Base-by-base conservation (phyloP, 2,797 vertebrate species). In the Pangasius mekongensis region DNA sequence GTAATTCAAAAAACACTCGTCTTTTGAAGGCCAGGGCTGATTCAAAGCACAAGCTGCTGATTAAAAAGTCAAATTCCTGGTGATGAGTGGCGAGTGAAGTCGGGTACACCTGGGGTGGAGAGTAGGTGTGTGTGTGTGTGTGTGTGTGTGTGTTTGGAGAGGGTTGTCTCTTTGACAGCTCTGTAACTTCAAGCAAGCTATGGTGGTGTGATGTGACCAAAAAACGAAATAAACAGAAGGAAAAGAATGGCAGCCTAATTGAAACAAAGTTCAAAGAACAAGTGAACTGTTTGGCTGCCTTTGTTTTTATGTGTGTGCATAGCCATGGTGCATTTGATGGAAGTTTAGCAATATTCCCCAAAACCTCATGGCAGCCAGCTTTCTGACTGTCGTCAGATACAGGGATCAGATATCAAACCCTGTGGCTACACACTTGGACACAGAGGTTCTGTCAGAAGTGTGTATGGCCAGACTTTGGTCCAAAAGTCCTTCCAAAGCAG, bases 121-220 rank as follows among this genome's bases (percentile, higher is more conserved):
- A 78, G 67, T 56, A 36, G 78, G 52, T 89, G n/a, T 80, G 73
- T 74, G 67, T 74, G 49, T 47, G 80, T 84, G 43, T 58, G 52
- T 73, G 67, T 74, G 49, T 47, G 30, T 80, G 73, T 73, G 67
- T 74, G 49, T 47, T 27, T 24, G 86, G 54, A 58, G 27, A 20
- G 80, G 62, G 80, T 10, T 67, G 74, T 49, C n/a, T 86, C 64
- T n/a, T 71, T 89, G 90, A 92, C 91, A 89, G 92, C 88, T 93
- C 93, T 95, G 94, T 95, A 95, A 96, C 95, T 95, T 94, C 94
- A 94, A 96, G 95, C 95, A 93, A 95, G 94, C 94, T 95, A 93
- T 95, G 93, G 95, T 95, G 94, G 93, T 93, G 93, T 93, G 93
- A 94, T 95, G 94, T 94, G 95, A 96, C 94, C 92, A 91, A 94